These are phyloP conservation scores for Hydractinia echinata DNA, from an alignment of 30 jellyfish, hydroid and myxozoan genomes.

Conservation along the genomic window DNA sequence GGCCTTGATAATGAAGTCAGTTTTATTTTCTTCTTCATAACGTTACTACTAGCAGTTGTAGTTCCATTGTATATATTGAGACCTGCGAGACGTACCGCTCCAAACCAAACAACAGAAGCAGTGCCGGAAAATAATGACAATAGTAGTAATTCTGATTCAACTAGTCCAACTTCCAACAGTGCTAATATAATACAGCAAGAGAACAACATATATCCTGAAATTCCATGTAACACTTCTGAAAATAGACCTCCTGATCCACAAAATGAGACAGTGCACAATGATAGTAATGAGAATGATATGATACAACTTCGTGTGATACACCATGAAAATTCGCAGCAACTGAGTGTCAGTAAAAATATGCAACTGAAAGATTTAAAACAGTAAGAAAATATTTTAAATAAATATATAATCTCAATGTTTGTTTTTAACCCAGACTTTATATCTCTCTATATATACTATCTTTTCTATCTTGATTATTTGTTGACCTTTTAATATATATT, in stretches of 20 bases:
- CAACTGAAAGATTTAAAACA: neutral
- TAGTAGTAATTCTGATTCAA: neutral
- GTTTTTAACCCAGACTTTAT: neutral
- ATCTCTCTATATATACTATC: neutral
- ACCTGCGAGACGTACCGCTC: neutral
- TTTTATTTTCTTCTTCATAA: neutral
- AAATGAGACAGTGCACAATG: neutral
- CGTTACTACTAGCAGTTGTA: constrained; percentile 14
- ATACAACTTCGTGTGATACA: neutral
- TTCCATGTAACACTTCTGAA: neutral
- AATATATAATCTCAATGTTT: neutral
- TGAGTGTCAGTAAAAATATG: neutral
- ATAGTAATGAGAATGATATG: neutral
- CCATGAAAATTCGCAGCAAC: neutral
- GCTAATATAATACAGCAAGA: neutral
- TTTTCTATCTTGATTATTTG: neutral
- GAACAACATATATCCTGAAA: neutral
- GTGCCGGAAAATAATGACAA: neutral
- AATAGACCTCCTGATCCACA: neutral
- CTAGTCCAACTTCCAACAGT: neutral
- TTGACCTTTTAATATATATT: neutral
- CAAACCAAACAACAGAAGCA: neutral
- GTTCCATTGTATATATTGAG: constrained; percentile 10
- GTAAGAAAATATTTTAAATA: neutral
- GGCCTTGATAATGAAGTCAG: constrained; percentile 4